Evolutionary conservation across 23 tunicate genomes (phyloP), one percentile per base, ranked within the genome.

Genomic region (Clavelina lepadiformis): DNA sequence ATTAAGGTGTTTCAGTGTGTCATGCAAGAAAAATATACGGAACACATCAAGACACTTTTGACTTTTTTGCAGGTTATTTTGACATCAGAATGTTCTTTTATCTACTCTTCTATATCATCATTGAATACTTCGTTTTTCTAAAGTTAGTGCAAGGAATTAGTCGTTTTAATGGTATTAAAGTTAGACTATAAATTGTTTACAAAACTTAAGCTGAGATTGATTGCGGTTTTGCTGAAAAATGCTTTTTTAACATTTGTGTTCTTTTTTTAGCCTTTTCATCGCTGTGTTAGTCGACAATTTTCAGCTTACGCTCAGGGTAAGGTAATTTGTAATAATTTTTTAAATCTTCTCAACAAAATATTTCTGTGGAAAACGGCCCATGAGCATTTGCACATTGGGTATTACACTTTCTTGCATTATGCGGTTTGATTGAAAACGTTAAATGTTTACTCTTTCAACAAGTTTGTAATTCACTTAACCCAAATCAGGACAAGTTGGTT

Each of bases 201-300:
- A n/a, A n/a, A n/a, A n/a, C n/a, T n/a, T n/a, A n/a, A n/a, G n/a
- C n/a, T n/a, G n/a, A n/a, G n/a, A n/a, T n/a, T n/a, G n/a, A n/a
- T n/a, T n/a, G n/a, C n/a, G n/a, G n/a, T n/a, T n/a, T n/a, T n/a
- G n/a, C n/a, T n/a, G n/a, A n/a, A n/a, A n/a, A n/a, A n/a, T n/a
- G n/a, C n/a, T n/a, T n/a, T n/a, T n/a, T n/a, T n/a, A n/a, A n/a
- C n/a, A 19, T 0, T 54, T 13, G 5, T 77, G 30, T 65, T 50
- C 54, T 33, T 51, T 35, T 62, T 74, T 46, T 61, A 87, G 96
- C 57, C 56, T 87, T 3, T 87, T 87, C 68, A 87, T 87, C 35
- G 96, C 96, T 51, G 96, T 87, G 27, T 60, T 87, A 72, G 96
- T 80, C 51, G 96, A 87, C 72, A 87, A 87, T 58, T 87, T 87